These are phyloP conservation scores for Oasisia sp. DNA, from an alignment of 2,888 invertebrate species.

Conservation along the genomic window DNA sequence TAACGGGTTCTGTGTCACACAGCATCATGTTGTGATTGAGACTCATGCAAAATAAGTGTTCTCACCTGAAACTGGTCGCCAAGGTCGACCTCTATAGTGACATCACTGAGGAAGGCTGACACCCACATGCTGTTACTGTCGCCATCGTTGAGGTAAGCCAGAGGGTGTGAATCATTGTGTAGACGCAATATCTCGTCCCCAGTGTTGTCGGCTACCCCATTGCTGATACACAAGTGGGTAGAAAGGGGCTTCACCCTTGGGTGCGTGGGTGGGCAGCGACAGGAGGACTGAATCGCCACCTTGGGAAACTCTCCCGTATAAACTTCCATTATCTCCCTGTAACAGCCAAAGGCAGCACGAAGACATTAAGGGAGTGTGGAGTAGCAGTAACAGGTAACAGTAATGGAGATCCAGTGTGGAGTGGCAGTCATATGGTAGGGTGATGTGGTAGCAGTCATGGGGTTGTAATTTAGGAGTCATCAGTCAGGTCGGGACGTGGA, in stretches of 20 bases:
- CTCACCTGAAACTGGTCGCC: conserved; percentile 62
- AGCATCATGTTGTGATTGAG: too few species aligned
- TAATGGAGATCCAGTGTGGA: too few species aligned
- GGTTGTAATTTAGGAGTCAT: background rate
- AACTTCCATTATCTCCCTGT: conserved; percentile 54
- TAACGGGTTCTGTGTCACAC: too few species aligned
- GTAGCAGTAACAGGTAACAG: background rate
- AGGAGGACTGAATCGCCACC: conserved; percentile 57
- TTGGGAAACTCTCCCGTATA: conserved; percentile 45
- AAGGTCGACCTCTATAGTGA: conserved; percentile 55
- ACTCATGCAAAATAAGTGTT: background rate
- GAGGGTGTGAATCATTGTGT: conserved; percentile 55
- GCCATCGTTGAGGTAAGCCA: conserved; percentile 62
- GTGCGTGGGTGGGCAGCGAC: conserved; percentile 59
- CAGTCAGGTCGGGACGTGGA: background rate
- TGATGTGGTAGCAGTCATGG: too few species aligned
- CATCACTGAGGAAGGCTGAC: conserved; percentile 53
- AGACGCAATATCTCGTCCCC: conserved; percentile 49
- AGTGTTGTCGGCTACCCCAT: conserved; percentile 56
- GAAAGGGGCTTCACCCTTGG: conserved; percentile 56
- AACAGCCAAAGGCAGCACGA: background rate
- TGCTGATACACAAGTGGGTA: conserved; percentile 58
- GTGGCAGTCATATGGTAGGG: too few species aligned
- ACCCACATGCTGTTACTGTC: conserved; percentile 62
- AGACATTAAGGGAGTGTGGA: background rate